Conservation (phyloP, 2,113 vertebrate species). For the Camelus bactrianus region DNA sequence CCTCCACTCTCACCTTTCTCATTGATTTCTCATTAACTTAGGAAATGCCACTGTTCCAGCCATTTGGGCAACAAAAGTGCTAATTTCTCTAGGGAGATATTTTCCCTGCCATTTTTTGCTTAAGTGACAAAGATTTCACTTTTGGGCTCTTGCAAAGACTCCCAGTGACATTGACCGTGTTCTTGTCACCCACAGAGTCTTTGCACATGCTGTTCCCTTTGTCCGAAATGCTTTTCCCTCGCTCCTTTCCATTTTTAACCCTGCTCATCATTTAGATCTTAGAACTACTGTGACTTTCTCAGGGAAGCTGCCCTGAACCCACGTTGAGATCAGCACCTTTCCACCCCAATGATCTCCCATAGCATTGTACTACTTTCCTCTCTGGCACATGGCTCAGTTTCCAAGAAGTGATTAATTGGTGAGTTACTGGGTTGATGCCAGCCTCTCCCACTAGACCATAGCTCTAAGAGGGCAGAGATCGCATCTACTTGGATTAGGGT, state of each 20-base stretch:
- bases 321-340: neutral
- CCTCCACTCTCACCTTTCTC: neutral
- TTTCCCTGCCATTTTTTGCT: neutral
- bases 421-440: neutral
- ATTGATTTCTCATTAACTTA: neutral
- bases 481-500: neutral
- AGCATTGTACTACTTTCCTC: neutral
- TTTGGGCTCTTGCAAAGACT: neutral
- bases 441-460: neutral
- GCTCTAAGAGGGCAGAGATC: neutral
- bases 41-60: neutral
- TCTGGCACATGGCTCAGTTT: neutral
- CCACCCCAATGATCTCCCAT: neutral
- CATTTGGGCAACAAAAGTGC: neutral
- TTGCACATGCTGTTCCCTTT: neutral
- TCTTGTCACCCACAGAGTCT: neutral
- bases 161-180: rapidly evolving
- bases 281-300: neutral
- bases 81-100: neutral
- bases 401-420: neutral
- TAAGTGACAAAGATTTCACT: neutral
- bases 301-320: neutral
- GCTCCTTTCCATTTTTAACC: neutral
- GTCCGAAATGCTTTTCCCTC: neutral
- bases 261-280: neutral